Evolutionary conservation across 64 coral and sea anemone species (phyloP), one percentile per base, ranked within the genome.

Genomic region (Dendrophyllia cribrosa): DNA sequence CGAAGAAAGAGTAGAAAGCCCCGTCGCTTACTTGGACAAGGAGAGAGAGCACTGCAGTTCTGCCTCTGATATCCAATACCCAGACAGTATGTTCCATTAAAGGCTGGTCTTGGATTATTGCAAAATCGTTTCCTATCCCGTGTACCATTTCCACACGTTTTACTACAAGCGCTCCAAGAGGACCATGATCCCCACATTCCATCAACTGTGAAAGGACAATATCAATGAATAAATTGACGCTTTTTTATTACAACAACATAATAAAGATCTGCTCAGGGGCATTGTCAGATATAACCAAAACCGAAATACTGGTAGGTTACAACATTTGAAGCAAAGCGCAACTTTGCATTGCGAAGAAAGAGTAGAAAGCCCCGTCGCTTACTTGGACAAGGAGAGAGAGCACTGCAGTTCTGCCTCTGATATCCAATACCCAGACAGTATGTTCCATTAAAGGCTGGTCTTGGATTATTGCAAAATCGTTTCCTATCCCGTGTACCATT

Each of bases 381-480:
- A 43, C 24, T 58, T 58, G 55, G 55, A 58, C 55, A 58, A 43
- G 23, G 11, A 43, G 67, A 9, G 26, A 24, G 3, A 72, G 23
- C 24, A 72, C 9, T 69, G 19, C 16, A 69, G 16, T 69, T 22
- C 9, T 8, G 66, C 19, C 8, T 22, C 19, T 8, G 66, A 20
- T 20, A 24, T 69, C 66, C 66, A 7, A 69, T 8, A 72, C 25
- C 43, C 61, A 13, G 13, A 4, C 61, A 64, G 12, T 64, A 14
- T 8, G 13, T 64, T 1, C 67, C 89, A 21, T 51, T 55, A 43
- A 72, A 45, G 12, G 76, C 63, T 26, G 77, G 78, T 73, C 5
- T 16, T 45, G 89, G 89, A 15, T 83, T 83, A 19, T 51, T 53
- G 17, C 89, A 91, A 0, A 25, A 67, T 19, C 89, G 72, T 3